Percentiles rank a stretch among this genome's conserved stretches.
These are phyloP conservation scores for Caenorhabditis briggsae DNA, from an alignment of 1,140 invertebrate genomes.

Conservation along the genomic window DNA sequence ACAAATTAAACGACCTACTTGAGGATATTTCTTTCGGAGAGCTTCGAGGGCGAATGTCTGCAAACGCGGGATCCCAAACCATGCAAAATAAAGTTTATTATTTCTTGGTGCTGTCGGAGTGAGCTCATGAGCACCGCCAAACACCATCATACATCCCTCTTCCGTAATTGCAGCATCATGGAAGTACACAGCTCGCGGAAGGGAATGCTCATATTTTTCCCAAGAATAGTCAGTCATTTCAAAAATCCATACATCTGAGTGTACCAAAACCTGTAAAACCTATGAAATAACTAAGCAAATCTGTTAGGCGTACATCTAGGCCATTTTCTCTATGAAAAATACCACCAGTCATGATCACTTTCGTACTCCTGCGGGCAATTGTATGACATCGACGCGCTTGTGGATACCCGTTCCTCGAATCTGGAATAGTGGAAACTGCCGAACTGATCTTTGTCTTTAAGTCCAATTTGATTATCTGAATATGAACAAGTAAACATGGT, in stretches of 20 bases:
- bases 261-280: not conserved
- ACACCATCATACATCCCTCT: conserved; percentile 12
- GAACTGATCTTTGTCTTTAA: not conserved
- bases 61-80: not conserved
- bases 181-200: conserved; percentile 45
- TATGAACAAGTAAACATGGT: not conserved
- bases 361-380: not conserved
- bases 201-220: not conserved
- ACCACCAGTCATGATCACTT: conserved; percentile 50
- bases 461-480: not conserved
- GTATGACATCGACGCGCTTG: conserved; percentile 49
- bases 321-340: not conserved
- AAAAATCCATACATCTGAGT: conserved; percentile 56
- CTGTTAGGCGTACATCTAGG: not conserved
- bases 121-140: not conserved
- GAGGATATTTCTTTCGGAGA: not conserved
- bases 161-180: conserved; percentile 43
- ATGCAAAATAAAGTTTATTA: not conserved
- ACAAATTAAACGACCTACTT: not conserved
- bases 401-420: not conserved
- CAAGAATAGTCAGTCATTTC: conserved; percentile 40
- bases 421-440: not conserved
- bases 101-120: not conserved
- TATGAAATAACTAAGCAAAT: not conserved
- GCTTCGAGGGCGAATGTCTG: conserved; percentile 5